Evolutionary conservation across 2,113 vertebrate species (phyloP).

Genomic region (Pygoscelis adeliae): DNA sequence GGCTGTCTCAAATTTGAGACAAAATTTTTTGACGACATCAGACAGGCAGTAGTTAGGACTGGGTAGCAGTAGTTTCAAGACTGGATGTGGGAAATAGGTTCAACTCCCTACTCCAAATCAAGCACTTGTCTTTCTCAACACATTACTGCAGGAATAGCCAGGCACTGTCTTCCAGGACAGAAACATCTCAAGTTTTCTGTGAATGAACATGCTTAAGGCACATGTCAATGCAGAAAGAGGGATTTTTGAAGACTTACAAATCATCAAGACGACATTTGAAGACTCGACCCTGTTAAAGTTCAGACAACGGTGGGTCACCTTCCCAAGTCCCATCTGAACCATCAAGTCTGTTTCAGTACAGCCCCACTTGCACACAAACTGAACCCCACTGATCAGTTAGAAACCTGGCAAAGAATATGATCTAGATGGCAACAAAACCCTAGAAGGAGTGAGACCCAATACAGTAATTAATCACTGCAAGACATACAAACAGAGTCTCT

Average conservation of each 20-base stretch:
- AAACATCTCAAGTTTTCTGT: background rate
- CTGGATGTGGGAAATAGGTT: background rate
- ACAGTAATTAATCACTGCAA: background rate
- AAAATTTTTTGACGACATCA: background rate
- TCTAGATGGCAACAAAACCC: background rate
- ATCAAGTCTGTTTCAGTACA: background rate
- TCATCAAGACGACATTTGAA: background rate
- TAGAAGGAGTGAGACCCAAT: background rate
- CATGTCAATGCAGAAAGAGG: background rate
- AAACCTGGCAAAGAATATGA: background rate
- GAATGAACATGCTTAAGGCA: background rate
- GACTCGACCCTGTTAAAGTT: background rate
- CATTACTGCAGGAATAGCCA: background rate
- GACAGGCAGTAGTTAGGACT: background rate
- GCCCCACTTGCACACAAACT: background rate
- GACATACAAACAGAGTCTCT: background rate
- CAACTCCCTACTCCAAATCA: background rate
- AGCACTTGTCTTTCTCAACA: background rate
- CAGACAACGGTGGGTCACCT: background rate
- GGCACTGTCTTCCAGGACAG: background rate
- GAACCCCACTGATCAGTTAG: background rate
- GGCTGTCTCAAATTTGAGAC: background rate
- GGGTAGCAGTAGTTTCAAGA: background rate
- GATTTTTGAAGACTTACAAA: background rate
- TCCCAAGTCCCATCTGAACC: background rate